Percentiles rank a stretch among this genome's conserved stretches.
Evolutionary conservation across 1,140 invertebrate genomes (phyloP).

Genomic region (Belonocnema kinseyi): DNA sequence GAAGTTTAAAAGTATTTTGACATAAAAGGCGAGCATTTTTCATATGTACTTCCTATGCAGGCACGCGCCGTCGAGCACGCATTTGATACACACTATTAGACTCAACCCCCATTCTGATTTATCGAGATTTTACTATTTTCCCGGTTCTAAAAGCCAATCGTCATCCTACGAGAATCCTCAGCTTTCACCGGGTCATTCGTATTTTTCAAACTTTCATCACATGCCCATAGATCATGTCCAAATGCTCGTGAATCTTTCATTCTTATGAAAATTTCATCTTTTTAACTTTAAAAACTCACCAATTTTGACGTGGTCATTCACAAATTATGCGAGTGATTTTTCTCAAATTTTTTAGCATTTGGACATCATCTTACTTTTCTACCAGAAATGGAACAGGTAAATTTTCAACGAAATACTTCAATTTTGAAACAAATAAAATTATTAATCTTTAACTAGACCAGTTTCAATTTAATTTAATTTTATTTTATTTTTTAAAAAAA

Average conservation of each 20-base stretch:
- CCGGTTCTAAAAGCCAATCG: slow-evolving; percentile 38
- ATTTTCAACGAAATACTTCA: too few relatives aligned
- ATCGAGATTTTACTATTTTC: slow-evolving; percentile 58
- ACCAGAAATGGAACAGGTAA: too few relatives aligned
- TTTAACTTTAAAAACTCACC: too few relatives aligned
- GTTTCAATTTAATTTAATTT: too few relatives aligned
- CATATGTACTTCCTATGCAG: slow-evolving; percentile 64
- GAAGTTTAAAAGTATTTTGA: slow-evolving; percentile 73
- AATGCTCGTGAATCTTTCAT: background rate
- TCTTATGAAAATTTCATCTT: too few relatives aligned
- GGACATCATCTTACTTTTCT: too few relatives aligned
- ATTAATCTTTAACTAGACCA: too few relatives aligned
- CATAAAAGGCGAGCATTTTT: slow-evolving; percentile 69
- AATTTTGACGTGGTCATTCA: too few relatives aligned
- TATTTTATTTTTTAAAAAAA: too few relatives aligned
- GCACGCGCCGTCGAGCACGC: slow-evolving; percentile 58
- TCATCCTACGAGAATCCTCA: slow-evolving; percentile 36
- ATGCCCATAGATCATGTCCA: background rate
- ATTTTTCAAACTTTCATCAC: slow-evolving; percentile 8
- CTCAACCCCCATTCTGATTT: slow-evolving; percentile 65
- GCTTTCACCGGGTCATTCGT: background rate
- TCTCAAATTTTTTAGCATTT: too few relatives aligned
- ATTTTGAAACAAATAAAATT: too few relatives aligned
- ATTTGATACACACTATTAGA: slow-evolving; percentile 74
- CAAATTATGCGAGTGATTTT: too few relatives aligned